Conservation (phyloP, 2,113 vertebrate species). For the Otocyon megalotis region DNA sequence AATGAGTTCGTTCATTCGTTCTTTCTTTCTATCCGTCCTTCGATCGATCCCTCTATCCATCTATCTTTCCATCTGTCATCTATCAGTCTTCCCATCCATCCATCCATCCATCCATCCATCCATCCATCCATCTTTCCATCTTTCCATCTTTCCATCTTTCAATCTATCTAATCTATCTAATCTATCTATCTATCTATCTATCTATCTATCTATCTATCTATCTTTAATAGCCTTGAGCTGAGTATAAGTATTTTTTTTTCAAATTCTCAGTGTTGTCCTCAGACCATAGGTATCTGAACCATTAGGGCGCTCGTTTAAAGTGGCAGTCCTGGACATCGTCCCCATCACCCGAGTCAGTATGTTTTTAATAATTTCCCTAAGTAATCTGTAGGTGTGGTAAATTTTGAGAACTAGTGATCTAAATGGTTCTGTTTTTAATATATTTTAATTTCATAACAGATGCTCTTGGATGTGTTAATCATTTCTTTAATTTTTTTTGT, state of each 20-base stretch:
- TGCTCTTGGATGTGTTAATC: neutral
- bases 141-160: no score
- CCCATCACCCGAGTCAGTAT: neutral
- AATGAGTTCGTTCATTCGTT: neutral
- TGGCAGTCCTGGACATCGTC: fast-evolving
- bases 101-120: no score
- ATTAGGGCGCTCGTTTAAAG: neutral
- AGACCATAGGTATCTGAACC: neutral
- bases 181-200: neutral
- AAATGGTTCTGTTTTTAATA: neutral
- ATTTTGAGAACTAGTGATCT: neutral
- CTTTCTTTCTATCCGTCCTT: no score
- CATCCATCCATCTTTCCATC: no score
- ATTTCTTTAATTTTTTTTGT: neutral
- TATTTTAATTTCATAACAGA: constrained; percentile 4
- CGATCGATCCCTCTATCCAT: no score
- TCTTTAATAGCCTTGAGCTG: neutral
- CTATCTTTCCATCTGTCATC: no score
- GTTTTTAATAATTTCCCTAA: neutral
- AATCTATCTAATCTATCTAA: no score
- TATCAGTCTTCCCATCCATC: no score
- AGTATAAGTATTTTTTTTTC: constrained; percentile 24
- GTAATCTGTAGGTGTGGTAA: neutral
- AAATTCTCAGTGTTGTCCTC: neutral
- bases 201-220: neutral